Evolutionary conservation across 92 coral and sea anemone species (phyloP).

Genomic region (Epizoanthus scotinus): DNA sequence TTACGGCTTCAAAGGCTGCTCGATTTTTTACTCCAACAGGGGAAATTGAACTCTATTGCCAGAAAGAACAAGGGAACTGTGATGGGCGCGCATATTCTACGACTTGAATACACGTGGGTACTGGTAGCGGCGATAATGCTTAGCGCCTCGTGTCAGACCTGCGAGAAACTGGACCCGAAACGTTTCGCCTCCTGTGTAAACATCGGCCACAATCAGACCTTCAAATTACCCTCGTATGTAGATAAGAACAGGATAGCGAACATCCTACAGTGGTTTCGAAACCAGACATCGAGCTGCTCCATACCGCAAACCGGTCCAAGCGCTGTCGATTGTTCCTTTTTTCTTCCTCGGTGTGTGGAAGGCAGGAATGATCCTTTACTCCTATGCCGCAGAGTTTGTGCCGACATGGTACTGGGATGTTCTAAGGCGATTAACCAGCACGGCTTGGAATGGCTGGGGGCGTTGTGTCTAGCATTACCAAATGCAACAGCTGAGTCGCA

Average conservation of each 20-base stretch:
- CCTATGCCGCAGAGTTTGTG: slow-evolving; percentile 18
- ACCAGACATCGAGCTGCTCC: background rate
- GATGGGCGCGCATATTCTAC: too few relatives aligned
- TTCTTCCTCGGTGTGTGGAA: slow-evolving; percentile 10
- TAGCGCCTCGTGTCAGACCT: background rate
- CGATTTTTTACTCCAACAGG: background rate
- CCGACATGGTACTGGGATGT: slow-evolving; percentile 17
- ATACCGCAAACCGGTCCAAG: background rate
- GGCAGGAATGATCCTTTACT: background rate
- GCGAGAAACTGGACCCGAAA: slow-evolving; percentile 18
- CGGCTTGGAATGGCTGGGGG: background rate
- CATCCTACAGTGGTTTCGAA: background rate
- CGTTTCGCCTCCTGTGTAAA: background rate
- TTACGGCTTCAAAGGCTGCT: too few relatives aligned
- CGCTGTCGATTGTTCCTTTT: background rate
- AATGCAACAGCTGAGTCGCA: slow-evolving; percentile 12
- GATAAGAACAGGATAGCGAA: slow-evolving; percentile 12
- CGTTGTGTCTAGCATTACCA: background rate
- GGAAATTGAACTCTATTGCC: background rate
- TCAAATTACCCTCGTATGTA: slow-evolving; percentile 23
- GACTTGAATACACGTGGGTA: background rate
- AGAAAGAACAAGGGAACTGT: too few relatives aligned
- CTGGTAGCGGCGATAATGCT: background rate
- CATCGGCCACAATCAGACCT: slow-evolving; percentile 17
- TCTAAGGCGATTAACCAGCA: background rate